Conservation (phyloP, 1,140 invertebrate species). For the Dinoponera quadriceps region DNA sequence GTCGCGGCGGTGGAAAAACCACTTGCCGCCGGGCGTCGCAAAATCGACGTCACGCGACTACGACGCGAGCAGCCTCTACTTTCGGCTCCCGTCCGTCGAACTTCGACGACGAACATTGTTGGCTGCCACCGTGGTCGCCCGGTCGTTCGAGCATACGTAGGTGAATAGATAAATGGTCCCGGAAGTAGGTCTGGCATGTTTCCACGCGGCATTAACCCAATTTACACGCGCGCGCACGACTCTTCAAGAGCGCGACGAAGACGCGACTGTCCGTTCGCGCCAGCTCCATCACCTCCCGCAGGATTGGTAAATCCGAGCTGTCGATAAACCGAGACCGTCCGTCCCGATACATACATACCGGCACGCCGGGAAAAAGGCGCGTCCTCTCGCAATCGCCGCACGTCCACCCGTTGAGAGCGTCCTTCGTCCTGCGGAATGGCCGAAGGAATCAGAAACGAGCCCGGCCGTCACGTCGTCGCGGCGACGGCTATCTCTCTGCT, state of each 20-base stretch:
- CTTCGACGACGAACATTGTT: slow-evolving; percentile 7
- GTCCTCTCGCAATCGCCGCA: slow-evolving; percentile 6
- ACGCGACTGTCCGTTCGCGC: not conserved
- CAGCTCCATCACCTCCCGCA: not conserved
- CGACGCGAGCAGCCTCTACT: not conserved
- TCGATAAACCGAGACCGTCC: slow-evolving; percentile 26
- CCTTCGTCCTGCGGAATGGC: not conserved
- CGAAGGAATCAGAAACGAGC: slow-evolving; percentile 3
- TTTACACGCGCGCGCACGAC: slow-evolving; percentile 66
- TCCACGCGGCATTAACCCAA: slow-evolving; percentile 81
- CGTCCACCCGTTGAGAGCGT: slow-evolving; percentile 7
- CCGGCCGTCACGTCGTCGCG: not conserved
- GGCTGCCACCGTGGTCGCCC: not conserved
- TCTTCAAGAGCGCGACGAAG: not conserved
- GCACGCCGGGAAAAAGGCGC: not conserved
- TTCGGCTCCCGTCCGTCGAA: slow-evolving; percentile 11
- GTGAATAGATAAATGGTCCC: slow-evolving; percentile 1
- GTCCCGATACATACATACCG: not conserved
- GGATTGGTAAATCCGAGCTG: slow-evolving; percentile 24
- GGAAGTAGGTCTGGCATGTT: slow-evolving; percentile 79
- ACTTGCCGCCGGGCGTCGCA: not conserved
- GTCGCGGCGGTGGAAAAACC: slow-evolving; percentile 1
- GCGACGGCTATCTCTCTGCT: not conserved
- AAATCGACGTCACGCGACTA: slow-evolving; percentile 12
- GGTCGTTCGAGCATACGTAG: not conserved